phyloP scores from a whole-genome alignment of 2,888 invertebrate genomes.

The Hypomecis punctinalis region DNA sequence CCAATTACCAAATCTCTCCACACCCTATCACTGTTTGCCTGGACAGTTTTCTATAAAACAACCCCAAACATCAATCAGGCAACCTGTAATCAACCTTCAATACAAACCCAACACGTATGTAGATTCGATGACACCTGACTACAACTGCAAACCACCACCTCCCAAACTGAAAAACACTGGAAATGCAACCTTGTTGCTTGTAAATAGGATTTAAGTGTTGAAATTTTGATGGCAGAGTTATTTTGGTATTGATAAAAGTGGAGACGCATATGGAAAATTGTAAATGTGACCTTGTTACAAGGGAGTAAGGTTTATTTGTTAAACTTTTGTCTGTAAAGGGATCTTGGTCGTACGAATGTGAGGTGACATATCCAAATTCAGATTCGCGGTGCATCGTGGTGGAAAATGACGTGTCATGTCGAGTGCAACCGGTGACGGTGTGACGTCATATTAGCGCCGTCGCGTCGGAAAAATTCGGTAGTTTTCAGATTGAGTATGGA shows the following conservation, averaged over 20 bases:
- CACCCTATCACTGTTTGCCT: background rate
- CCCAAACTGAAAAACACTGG: background rate
- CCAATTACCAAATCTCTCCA: background rate
- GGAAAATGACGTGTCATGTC: constrained; percentile 79
- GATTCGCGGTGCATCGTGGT: constrained; percentile 61
- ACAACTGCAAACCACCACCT: constrained; percentile 20
- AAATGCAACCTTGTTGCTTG: constrained; percentile 25
- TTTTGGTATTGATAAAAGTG: constrained; percentile 7
- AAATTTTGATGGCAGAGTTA: constrained; percentile 2
- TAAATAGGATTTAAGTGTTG: constrained; percentile 7
- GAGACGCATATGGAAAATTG: too few species aligned
- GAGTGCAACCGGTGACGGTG: constrained; percentile 36
- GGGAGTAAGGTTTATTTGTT: background rate
- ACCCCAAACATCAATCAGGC: constrained; percentile 14
- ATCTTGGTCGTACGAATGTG: constrained; percentile 24
- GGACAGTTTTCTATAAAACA: constrained; percentile 8
- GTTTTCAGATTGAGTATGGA: constrained; percentile 20
- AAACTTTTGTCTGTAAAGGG: background rate
- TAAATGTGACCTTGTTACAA: too few species aligned
- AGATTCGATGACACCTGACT: constrained; percentile 39
- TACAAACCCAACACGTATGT: constrained; percentile 38
- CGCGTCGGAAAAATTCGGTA: constrained; percentile 36
- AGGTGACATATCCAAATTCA: constrained; percentile 68
- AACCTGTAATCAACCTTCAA: constrained; percentile 35
- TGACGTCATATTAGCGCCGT: constrained; percentile 54